These are phyloP conservation scores for Danio jaintianensis DNA, from an alignment of 2,797 vertebrate species.

Conservation along the genomic window DNA sequence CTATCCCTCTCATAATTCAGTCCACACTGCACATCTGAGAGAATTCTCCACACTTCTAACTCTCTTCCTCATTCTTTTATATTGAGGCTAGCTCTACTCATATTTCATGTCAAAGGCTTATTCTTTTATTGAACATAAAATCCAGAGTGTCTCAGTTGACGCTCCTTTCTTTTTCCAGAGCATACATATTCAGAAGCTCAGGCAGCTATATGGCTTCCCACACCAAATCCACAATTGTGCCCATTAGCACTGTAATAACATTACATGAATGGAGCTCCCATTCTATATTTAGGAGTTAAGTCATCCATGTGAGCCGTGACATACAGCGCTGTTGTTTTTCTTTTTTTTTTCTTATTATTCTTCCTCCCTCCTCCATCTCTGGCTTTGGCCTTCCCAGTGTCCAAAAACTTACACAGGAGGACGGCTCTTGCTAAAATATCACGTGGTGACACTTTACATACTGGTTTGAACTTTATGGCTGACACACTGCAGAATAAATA, in stretches of 20 bases:
- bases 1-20: slow-evolving; percentile 74
- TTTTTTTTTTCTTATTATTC: slow-evolving; percentile 1
- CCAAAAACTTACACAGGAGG: slow-evolving; percentile 67
- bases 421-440: slow-evolving; percentile 63
- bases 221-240: slow-evolving; percentile 75
- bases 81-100: slow-evolving; percentile 79
- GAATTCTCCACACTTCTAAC: slow-evolving; percentile 82
- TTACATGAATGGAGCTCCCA: slow-evolving; percentile 72
- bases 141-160: slow-evolving; percentile 77
- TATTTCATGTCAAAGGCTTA: slow-evolving; percentile 84
- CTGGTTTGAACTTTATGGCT: slow-evolving; percentile 64
- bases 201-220: slow-evolving; percentile 68
- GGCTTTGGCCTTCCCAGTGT: slow-evolving; percentile 58
- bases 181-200: slow-evolving; percentile 80
- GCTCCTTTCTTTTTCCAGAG: slow-evolving; percentile 64
- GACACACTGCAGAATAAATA: slow-evolving; percentile 58
- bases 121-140: slow-evolving; percentile 85
- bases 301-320: slow-evolving; percentile 61
- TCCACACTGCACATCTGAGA: slow-evolving; percentile 78
- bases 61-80: slow-evolving; percentile 81
- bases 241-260: slow-evolving; percentile 77
- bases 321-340: slow-evolving; percentile 29
- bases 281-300: slow-evolving; percentile 79
- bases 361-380: neutral
- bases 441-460: slow-evolving; percentile 69